phyloP scores from a whole-genome alignment of 2,113 vertebrate genomes.

The Promerops cafer region DNA sequence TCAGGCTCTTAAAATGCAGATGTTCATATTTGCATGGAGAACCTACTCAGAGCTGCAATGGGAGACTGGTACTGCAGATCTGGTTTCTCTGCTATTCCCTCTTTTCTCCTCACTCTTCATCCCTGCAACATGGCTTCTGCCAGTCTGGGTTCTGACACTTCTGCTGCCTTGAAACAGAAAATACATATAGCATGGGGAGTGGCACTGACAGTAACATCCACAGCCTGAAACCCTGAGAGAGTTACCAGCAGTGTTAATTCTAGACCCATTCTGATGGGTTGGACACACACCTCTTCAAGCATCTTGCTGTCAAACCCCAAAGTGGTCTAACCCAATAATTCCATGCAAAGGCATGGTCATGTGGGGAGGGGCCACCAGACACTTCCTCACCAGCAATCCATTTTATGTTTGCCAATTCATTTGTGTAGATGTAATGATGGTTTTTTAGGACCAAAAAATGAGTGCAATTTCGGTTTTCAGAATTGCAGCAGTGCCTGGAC shows the following conservation, averaged over 20 bases:
- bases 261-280: background rate
- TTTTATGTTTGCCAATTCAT: background rate
- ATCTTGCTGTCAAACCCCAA: background rate
- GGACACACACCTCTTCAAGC: background rate
- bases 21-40: background rate
- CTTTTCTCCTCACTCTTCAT: background rate
- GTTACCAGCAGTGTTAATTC: background rate
- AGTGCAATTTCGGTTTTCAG: background rate
- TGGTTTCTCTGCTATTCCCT: background rate
- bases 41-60: background rate
- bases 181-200: background rate
- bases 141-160: rapidly evolving
- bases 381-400: background rate
- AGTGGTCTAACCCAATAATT: background rate
- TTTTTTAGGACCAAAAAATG: background rate
- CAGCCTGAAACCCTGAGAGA: background rate
- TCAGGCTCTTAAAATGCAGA: background rate
- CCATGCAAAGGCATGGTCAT: background rate
- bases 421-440: background rate
- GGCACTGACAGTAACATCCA: rapidly evolving
- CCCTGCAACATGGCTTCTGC: background rate
- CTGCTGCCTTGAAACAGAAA: background rate
- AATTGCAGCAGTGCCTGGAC: background rate
- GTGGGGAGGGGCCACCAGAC: background rate
- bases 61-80: background rate